These are phyloP conservation scores for Marmota flaviventris DNA, from an alignment of 2,113 vertebrate species.

Conservation along the genomic window DNA sequence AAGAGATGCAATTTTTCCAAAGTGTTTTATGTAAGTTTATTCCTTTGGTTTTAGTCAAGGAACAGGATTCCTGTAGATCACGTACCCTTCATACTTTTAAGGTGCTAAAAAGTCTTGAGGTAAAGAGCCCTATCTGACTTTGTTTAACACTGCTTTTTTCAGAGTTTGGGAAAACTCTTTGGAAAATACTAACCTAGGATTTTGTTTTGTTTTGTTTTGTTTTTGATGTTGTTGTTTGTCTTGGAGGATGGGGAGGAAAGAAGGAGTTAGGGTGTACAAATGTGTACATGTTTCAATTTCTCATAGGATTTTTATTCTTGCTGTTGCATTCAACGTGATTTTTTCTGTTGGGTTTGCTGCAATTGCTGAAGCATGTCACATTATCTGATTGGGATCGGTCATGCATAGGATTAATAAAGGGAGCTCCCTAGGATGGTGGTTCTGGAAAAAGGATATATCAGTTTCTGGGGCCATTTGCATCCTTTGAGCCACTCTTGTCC, in stretches of 20 bases:
- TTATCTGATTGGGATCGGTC: background rate
- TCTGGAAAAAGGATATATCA: background rate
- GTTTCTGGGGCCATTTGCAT: constrained; percentile 9
- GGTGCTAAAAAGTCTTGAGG: background rate
- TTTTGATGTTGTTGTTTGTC: background rate
- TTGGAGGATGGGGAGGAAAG: background rate
- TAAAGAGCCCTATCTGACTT: constrained; percentile 4
- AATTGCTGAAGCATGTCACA: background rate
- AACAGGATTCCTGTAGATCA: background rate
- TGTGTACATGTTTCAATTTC: background rate
- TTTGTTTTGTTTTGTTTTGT: background rate
- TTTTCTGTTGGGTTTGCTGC: background rate
- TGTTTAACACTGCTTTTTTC: constrained; percentile 53
- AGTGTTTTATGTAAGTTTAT: background rate
- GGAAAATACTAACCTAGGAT: constrained; percentile 28
- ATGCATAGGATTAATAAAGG: background rate
- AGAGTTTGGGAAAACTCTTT: background rate
- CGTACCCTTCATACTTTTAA: background rate
- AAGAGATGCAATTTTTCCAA: background rate
- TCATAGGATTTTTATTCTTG: constrained; percentile 31
- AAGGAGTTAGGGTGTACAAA: background rate
- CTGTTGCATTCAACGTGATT: background rate
- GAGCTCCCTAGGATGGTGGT: background rate
- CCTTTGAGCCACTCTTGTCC: background rate
- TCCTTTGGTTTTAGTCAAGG: background rate